Evolutionary conservation across 2,888 invertebrate genomes (phyloP), one percentile per base, ranked within the genome.

Genomic region (Cheilosia vernalis): DNA sequence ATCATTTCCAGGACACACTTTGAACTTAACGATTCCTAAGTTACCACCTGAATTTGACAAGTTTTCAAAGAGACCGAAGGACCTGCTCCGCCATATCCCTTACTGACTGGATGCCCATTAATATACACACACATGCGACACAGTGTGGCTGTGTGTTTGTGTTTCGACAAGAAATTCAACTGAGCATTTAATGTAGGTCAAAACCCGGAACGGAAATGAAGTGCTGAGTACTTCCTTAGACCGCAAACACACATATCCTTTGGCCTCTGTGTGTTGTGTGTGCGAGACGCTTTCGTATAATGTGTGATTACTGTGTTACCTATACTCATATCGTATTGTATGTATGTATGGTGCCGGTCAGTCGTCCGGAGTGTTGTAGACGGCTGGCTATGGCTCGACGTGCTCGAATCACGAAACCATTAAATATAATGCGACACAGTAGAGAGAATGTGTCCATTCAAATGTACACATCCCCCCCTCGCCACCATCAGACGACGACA

Each of bases 161-260:
- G 2, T 51, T 15, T 69, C 44, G 24, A 58, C 61, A 53, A 61
- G 85, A 61, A 86, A 73, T 82, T 63, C 61, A 86, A 86, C 77
- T 77, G 81, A 86, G 85, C 81, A 77, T 77, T 86, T 86, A 81
- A 86, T 86, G 76, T 86, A 77, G 85, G 85, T 86, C 81, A 81
- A 86, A 86, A 81, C 77, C 86, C 86, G 86, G 86, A 86, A 86
- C 80, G 86, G 86, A 86, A 86, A 86, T 86, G 82, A 86, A 82
- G 77, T 86, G 82, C 86, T 82, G 82, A 86, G 86, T 86, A 81
- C 86, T 86, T 86, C 86, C 86, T 81, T 77, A 77, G 72, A 86
- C 86, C 86, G 66, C 85, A 85, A 81, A 67, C 70, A 76, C 66
- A 76, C 66, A 85, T 81, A 76, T 81, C 85, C 81, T 72, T 67